Conservation (phyloP, 2,797 vertebrate genomes). For the Perodicticus potto region DNA sequence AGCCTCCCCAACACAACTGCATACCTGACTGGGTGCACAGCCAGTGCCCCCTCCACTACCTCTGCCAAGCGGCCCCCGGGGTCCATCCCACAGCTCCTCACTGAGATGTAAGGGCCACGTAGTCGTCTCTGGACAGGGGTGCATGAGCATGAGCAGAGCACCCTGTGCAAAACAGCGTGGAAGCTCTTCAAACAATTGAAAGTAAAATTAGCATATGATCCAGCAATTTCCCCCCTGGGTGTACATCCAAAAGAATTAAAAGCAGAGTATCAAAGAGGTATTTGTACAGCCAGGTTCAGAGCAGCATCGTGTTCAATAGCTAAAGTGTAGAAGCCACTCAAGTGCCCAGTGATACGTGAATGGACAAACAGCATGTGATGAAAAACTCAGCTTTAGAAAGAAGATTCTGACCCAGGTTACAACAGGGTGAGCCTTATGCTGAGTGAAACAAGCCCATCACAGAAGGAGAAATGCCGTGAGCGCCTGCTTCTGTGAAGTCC, state of each 20-base stretch:
- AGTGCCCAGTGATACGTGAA: neutral
- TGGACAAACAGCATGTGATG: neutral
- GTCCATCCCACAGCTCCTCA: neutral
- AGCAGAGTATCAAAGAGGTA: neutral
- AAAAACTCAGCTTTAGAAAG: neutral
- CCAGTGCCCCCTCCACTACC: too few species aligned
- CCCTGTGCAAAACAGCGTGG: neutral
- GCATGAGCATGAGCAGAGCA: neutral
- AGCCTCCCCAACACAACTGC: rapidly evolving
- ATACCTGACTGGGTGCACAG: rapidly evolving
- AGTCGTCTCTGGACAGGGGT: neutral
- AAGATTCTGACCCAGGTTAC: neutral
- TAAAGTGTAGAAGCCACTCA: neutral
- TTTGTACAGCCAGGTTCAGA: neutral
- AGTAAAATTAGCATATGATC: neutral
- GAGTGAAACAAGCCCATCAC: neutral
- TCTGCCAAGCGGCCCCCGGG: neutral
- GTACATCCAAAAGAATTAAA: neutral
- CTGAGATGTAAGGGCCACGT: neutral
- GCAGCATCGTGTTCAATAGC: neutral
- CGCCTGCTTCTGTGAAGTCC: neutral
- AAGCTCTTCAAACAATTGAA: neutral
- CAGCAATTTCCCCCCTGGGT: neutral
- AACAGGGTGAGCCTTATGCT: too few species aligned
- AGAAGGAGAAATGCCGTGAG: neutral